A percentile compares a stretch with the other conserved stretches of the same genome.
phyloP scores from a whole-genome alignment of 2,113 vertebrate species.

The Sterrhoptilus dennistouni region DNA sequence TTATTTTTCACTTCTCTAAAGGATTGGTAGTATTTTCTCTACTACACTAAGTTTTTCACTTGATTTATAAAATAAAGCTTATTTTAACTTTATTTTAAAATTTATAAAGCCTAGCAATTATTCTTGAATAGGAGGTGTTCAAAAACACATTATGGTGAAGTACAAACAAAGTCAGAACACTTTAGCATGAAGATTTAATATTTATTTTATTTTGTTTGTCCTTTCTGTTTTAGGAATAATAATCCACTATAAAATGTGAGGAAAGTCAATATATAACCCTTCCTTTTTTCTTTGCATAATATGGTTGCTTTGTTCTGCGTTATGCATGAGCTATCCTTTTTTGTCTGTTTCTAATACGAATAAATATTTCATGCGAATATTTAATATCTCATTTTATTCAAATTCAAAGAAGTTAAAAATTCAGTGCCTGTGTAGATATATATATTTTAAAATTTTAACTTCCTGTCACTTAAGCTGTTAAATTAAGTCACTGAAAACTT shows the following conservation, averaged over 20 bases:
- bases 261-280: background rate
- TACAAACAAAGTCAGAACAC: background rate
- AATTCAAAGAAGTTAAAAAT: slow-evolving; percentile 25
- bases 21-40: background rate
- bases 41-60: background rate
- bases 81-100: background rate
- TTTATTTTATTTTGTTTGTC: slow-evolving; percentile 33
- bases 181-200: background rate
- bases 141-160: background rate
- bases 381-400: slow-evolving; percentile 23
- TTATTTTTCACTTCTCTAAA: background rate
- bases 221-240: slow-evolving; percentile 19
- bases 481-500: background rate
- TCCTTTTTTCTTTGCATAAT: background rate
- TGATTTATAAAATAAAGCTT: background rate
- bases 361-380: slow-evolving; percentile 26
- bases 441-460: background rate
- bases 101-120: background rate
- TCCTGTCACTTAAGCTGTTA: background rate
- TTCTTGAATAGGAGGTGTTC: background rate
- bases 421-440: background rate
- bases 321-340: slow-evolving; percentile 11
- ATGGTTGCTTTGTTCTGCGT: background rate
- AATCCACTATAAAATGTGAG: background rate
- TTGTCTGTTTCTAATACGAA: background rate